phyloP scores from a whole-genome alignment of 2,797 vertebrate species.

The Myotis myotis region DNA sequence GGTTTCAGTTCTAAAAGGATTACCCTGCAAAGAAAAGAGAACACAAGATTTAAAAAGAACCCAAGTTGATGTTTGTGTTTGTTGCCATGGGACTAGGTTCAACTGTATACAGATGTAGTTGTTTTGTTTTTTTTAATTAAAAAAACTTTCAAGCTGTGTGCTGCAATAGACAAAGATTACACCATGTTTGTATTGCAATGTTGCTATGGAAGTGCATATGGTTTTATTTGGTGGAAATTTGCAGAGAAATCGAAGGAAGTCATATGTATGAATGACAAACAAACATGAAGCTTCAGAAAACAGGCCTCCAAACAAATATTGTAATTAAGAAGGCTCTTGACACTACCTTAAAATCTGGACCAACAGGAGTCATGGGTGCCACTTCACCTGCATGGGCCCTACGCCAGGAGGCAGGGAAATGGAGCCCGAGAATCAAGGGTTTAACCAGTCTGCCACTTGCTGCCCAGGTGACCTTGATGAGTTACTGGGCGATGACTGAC shows the following conservation, averaged over 20 bases:
- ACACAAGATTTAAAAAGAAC: constrained; percentile 46
- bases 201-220: constrained; percentile 86
- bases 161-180: constrained; percentile 80
- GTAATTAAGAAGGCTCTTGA: constrained; percentile 62
- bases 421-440: not conserved
- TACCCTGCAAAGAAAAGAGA: constrained; percentile 74
- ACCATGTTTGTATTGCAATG: constrained; percentile 84
- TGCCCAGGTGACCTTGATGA: not conserved
- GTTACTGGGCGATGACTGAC: not conserved
- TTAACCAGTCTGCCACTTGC: not conserved
- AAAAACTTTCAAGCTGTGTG: constrained; percentile 72
- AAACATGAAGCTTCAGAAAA: constrained; percentile 73
- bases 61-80: constrained; percentile 79
- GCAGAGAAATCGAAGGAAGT: constrained; percentile 79
- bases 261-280: constrained; percentile 73
- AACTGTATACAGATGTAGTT: constrained; percentile 82
- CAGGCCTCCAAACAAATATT: constrained; percentile 61
- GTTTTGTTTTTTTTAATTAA: constrained; percentile 71
- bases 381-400: not conserved
- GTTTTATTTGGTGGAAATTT: constrained; percentile 84
- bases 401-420: not conserved
- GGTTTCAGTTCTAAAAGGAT: constrained; percentile 74
- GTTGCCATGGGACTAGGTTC: constrained; percentile 84
- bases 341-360: constrained; percentile 7
- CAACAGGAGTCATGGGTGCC: not conserved